Percentiles rank a stretch among this genome's conserved stretches.
Conservation (phyloP, 2,797 vertebrate species). For the Rhinogobio ventralis region DNA sequence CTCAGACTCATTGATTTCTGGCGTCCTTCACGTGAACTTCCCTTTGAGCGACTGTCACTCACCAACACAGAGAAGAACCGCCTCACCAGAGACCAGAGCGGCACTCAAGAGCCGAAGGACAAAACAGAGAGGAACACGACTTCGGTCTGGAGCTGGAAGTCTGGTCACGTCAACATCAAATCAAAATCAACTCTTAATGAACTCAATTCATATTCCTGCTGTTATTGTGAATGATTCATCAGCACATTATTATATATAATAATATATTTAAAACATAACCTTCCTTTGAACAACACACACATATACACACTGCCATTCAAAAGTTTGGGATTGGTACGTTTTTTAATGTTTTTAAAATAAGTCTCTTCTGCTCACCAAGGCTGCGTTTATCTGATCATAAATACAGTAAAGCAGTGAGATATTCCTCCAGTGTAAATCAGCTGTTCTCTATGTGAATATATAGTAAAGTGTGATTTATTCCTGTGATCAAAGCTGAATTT, state of each 20-base stretch:
- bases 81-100: not conserved
- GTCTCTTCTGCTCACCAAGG: not conserved
- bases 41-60: slow-evolving; percentile 74
- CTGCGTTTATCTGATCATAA: not conserved
- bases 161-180: not conserved
- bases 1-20: slow-evolving; percentile 75
- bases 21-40: slow-evolving; percentile 76
- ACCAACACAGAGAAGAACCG: slow-evolving; percentile 1
- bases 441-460: not conserved
- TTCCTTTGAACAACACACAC: too few species aligned
- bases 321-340: too few species aligned
- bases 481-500: not conserved
- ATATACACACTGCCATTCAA: too few species aligned
- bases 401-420: not conserved
- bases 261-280: too few species aligned
- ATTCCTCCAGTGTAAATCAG: not conserved
- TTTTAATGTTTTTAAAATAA: too few species aligned
- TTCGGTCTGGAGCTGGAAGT: not conserved
- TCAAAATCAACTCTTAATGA: not conserved
- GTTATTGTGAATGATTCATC: not conserved
- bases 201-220: not conserved
- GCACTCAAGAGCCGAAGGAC: not conserved
- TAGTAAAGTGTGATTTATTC: not conserved
- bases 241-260: not conserved
- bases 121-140: not conserved